Evolutionary conservation across 1,140 invertebrate genomes (phyloP).

Genomic region (Stratiolaelaps scimitus): DNA sequence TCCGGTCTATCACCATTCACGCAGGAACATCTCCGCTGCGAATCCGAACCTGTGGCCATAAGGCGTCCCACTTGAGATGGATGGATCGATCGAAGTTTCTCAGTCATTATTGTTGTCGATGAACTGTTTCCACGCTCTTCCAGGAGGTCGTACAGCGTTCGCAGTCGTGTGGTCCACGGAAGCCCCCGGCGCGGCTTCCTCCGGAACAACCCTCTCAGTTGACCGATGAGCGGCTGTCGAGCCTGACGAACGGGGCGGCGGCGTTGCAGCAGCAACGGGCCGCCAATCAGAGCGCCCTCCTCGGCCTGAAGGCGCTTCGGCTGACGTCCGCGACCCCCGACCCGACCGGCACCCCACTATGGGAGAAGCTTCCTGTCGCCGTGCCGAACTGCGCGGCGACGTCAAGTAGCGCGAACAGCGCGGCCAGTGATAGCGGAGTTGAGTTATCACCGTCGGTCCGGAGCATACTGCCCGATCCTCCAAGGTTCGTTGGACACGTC

Average conservation of each 20-base stretch:
- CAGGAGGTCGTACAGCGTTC: constrained; percentile 23
- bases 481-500: neutral
- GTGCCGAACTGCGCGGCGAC: neutral
- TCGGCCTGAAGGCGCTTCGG: constrained; percentile 16
- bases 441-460: neutral
- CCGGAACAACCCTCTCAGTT: neutral
- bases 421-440: neutral
- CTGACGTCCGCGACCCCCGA: neutral
- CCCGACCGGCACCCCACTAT: constrained; percentile 4
- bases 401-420: neutral
- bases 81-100: no score
- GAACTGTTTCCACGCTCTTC: no score
- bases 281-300: constrained; percentile 10
- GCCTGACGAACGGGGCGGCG: constrained; percentile 1
- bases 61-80: no score
- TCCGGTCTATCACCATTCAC: no score
- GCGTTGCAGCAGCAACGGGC: constrained; percentile 21
- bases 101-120: no score
- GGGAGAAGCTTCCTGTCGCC: neutral
- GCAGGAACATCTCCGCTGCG: no score
- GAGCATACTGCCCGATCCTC: constrained; percentile 14
- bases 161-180: constrained; percentile 11
- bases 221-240: neutral
- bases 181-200: constrained; percentile 12
- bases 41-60: no score